These are phyloP conservation scores for Solenopsis invicta DNA, from an alignment of 1,140 invertebrate genomes.

Conservation along the genomic window DNA sequence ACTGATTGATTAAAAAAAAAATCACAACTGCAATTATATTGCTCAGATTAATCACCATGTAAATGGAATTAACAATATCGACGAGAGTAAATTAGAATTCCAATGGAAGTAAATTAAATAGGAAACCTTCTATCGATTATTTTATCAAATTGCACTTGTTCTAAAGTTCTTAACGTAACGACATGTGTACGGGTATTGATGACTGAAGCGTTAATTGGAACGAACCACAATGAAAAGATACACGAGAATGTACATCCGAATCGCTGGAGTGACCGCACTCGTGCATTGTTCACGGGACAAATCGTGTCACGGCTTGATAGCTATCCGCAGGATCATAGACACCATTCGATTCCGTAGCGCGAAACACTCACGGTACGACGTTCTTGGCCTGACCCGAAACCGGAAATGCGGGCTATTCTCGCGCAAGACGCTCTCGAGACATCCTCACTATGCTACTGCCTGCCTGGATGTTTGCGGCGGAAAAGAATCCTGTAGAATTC, in stretches of 20 bases:
- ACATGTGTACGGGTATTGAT: not conserved
- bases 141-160: not conserved
- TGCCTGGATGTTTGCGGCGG: slow-evolving; percentile 66
- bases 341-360: slow-evolving; percentile 48
- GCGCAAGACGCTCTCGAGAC: slow-evolving; percentile 67
- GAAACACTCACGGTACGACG: slow-evolving; percentile 65
- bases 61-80: not conserved
- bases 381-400: slow-evolving; percentile 74
- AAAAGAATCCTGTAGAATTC: slow-evolving; percentile 62
- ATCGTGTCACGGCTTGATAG: slow-evolving; percentile 55
- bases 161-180: not conserved
- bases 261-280: slow-evolving; percentile 67
- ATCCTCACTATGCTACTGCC: slow-evolving; percentile 68
- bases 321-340: slow-evolving; percentile 55
- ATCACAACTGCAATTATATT: not conserved
- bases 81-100: not conserved
- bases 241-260: slow-evolving; percentile 48
- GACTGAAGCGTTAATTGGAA: slow-evolving; percentile 14
- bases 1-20: slow-evolving; percentile 1
- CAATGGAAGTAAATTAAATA: not conserved
- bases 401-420: slow-evolving; percentile 77
- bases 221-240: not conserved
- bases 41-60: slow-evolving; percentile 1
- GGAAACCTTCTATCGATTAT: not conserved
- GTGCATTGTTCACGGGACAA: slow-evolving; percentile 55